Conservation (phyloP, 2,797 vertebrate species). For the Morus bassanus region DNA sequence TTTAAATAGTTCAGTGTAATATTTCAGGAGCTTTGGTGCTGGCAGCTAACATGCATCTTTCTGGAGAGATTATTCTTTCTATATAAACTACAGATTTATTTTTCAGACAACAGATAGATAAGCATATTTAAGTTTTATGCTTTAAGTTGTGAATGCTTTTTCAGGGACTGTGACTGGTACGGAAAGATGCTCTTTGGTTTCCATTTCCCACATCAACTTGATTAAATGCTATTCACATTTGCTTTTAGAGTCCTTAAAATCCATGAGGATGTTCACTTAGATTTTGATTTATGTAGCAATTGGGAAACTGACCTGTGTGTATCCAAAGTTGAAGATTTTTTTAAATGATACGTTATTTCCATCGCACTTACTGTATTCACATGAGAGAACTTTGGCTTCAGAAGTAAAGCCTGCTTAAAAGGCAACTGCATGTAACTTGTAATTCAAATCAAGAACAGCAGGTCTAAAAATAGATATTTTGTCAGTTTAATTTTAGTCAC, state of each 20-base stretch:
- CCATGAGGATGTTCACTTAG: neutral
- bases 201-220: neutral
- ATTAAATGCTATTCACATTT: neutral
- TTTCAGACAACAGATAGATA: neutral
- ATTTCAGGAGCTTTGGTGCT: neutral
- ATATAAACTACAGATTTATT: neutral
- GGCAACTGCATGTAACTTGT: neutral
- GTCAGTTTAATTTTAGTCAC: conserved; percentile 21
- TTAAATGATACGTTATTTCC: neutral
- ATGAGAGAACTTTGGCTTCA: neutral
- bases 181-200: neutral
- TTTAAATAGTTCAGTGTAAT: neutral
- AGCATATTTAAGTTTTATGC: neutral
- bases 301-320: neutral
- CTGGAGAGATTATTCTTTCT: neutral
- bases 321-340: neutral
- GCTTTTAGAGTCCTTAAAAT: neutral
- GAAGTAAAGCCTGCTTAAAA: neutral
- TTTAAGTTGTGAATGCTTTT: neutral
- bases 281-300: neutral
- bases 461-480: conserved; percentile 39
- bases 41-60: neutral
- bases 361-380: neutral
- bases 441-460: neutral
- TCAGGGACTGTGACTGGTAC: neutral